These are phyloP conservation scores for Tringa solitaria DNA, from an alignment of 2,113 vertebrate species.

Conservation along the genomic window DNA sequence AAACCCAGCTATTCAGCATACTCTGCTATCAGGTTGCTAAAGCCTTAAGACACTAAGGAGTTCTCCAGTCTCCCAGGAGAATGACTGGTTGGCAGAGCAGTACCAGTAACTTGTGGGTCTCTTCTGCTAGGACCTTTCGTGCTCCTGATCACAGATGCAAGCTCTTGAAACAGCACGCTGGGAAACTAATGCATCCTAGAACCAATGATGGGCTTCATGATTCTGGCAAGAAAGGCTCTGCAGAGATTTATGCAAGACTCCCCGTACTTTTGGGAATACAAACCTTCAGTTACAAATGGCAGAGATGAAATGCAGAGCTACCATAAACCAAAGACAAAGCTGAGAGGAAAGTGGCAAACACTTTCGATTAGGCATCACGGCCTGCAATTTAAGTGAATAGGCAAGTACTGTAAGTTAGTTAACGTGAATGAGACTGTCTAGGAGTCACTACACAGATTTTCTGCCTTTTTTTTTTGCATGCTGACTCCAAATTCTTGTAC, in stretches of 20 bases:
- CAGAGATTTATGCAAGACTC: neutral
- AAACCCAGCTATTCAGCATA: neutral
- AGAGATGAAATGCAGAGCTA: neutral
- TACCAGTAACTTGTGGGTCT: neutral
- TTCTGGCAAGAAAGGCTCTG: neutral
- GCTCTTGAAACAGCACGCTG: neutral
- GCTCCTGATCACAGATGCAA: neutral
- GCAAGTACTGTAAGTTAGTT: neutral
- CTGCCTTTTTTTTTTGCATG: accelerated
- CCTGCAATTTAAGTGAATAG: neutral
- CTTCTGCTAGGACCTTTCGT: neutral
- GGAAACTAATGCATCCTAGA: neutral
- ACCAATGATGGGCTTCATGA: neutral
- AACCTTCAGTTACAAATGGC: neutral
- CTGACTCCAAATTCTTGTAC: neutral
- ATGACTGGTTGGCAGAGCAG: neutral
- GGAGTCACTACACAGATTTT: neutral
- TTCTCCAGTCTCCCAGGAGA: neutral
- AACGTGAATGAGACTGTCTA: neutral
- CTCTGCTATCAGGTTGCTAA: neutral
- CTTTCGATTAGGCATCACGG: neutral
- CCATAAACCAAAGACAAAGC: neutral
- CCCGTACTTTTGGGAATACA: neutral
- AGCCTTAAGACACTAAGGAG: neutral
- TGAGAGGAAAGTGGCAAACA: neutral